These are phyloP conservation scores for Megalops cyprinoides DNA, from an alignment of 2,797 vertebrate genomes.

Conservation along the genomic window DNA sequence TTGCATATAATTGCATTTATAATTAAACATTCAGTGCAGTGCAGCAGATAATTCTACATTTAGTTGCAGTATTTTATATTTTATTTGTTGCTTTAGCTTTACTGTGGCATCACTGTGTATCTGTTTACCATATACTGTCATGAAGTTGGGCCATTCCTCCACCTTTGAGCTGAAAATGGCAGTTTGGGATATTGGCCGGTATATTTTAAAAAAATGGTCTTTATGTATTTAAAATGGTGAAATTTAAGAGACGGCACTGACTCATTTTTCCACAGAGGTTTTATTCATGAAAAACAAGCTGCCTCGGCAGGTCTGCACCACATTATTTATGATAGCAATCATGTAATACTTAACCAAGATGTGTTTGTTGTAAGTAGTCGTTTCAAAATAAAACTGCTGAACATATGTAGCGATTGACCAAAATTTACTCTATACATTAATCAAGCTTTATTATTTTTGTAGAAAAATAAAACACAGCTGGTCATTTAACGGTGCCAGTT, in stretches of 20 bases:
- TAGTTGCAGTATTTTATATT: slow-evolving; percentile 58
- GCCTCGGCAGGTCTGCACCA: not conserved
- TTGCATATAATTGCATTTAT: slow-evolving; percentile 36
- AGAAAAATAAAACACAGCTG: not conserved
- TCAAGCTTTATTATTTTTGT: slow-evolving; percentile 22
- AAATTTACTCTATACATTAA: slow-evolving; percentile 5
- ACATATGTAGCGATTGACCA: slow-evolving; percentile 10
- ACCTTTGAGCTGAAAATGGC: slow-evolving; percentile 10
- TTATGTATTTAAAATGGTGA: slow-evolving; percentile 9
- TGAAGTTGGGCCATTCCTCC: slow-evolving; percentile 4
- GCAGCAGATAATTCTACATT: slow-evolving; percentile 48
- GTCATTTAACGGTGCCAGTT: not conserved
- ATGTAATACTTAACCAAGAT: not conserved
- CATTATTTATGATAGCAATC: slow-evolving; percentile 16
- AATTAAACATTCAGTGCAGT: slow-evolving; percentile 47
- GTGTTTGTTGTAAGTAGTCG: slow-evolving; percentile 16
- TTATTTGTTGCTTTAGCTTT: slow-evolving; percentile 3
- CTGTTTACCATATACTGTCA: slow-evolving; percentile 2
- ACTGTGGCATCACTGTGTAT: slow-evolving; percentile 12
- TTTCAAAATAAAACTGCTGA: slow-evolving; percentile 7
- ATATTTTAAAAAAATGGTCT: not conserved
- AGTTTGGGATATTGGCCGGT: not conserved
- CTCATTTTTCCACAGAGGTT: slow-evolving; percentile 1
- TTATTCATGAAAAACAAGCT: not conserved
- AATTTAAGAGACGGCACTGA: slow-evolving; percentile 11